These are phyloP conservation scores for Gobio gobio DNA, from an alignment of 2,113 vertebrate genomes.

Conservation along the genomic window DNA sequence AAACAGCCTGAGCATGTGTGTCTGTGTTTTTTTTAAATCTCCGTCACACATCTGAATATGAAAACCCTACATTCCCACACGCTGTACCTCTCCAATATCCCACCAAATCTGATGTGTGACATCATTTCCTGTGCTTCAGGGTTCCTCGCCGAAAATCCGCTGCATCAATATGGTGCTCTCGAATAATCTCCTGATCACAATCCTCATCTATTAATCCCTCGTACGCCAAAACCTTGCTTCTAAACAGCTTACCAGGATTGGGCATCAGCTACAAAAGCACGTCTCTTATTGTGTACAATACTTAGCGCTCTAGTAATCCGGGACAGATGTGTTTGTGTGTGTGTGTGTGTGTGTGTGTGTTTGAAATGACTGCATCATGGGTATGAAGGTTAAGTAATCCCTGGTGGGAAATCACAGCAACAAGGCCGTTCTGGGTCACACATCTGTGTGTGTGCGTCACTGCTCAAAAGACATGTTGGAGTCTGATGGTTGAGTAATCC, in stretches of 20 bases:
- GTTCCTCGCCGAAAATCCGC: not conserved
- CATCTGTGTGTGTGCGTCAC: not conserved
- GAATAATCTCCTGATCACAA: slow-evolving; percentile 54
- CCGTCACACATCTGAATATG: too few species aligned
- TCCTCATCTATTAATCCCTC: slow-evolving; percentile 52
- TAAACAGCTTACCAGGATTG: slow-evolving; percentile 51
- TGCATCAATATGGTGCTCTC: slow-evolving; percentile 28
- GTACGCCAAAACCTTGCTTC: slow-evolving; percentile 20
- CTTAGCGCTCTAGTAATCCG: slow-evolving; percentile 41
- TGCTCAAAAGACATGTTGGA: slow-evolving; percentile 1
- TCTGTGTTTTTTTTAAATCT: too few species aligned
- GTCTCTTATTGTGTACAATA: slow-evolving; percentile 34
- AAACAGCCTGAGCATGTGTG: too few species aligned
- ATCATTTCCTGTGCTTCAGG: not conserved
- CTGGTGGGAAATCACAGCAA: slow-evolving; percentile 31
- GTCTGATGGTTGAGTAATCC: slow-evolving; percentile 13
- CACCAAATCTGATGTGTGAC: not conserved
- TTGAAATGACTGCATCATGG: slow-evolving; percentile 18
- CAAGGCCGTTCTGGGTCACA: slow-evolving; percentile 13
- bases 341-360: slow-evolving; percentile 15
- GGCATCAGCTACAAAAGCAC: not conserved
- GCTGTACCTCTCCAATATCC: not conserved
- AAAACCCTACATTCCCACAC: not conserved
- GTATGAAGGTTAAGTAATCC: slow-evolving; percentile 43
- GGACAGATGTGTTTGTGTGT: slow-evolving; percentile 29